Conservation (phyloP, 2,888 invertebrate genomes). For the Nymphalis c-album region DNA sequence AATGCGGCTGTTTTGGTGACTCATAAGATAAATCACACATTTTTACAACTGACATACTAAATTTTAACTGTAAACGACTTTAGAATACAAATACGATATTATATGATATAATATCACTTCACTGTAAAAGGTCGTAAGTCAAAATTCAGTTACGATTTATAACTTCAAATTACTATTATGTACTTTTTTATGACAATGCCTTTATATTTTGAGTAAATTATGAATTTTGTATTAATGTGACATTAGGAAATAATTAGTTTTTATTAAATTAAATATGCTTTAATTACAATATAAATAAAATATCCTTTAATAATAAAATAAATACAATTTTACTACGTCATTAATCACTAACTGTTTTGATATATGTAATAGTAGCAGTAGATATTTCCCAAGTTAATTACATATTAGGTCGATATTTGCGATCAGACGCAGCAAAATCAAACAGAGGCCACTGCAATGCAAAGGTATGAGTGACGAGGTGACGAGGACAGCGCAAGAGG, state of each 20-base stretch:
- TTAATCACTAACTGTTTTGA: no score
- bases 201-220: no score
- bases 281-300: no score
- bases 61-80: background rate
- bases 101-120: background rate
- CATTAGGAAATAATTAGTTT: no score
- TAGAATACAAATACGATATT: background rate
- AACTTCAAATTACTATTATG: no score
- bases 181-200: no score
- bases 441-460: slow-evolving; percentile 20
- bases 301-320: no score
- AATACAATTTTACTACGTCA: no score
- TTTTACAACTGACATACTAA: background rate
- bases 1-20: background rate
- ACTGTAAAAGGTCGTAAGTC: no score
- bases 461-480: background rate
- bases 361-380: background rate
- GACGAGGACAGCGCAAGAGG: background rate
- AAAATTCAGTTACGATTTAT: no score
- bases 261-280: no score
- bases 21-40: background rate
- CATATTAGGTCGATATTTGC: slow-evolving; percentile 17
- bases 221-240: no score
- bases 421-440: background rate
- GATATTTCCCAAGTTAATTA: background rate